A percentile compares a stretch with the other conserved stretches of the same genome.
Evolutionary conservation across 2,888 invertebrate genomes (phyloP).

Genomic region (Coelopa pilipes): DNA sequence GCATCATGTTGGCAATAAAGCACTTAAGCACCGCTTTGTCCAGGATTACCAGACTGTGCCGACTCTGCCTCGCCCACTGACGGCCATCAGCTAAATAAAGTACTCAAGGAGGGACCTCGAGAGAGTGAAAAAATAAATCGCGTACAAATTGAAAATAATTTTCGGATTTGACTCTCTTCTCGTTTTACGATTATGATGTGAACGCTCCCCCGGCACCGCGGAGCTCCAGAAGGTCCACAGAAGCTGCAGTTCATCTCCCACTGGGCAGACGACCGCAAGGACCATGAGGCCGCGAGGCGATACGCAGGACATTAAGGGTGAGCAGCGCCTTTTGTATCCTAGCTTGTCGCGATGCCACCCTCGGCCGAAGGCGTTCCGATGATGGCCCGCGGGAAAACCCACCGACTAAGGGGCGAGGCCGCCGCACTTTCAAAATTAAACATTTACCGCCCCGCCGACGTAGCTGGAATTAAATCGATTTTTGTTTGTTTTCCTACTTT

Average conservation of each 20-base stretch:
- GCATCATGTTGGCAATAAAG: slow-evolving; percentile 4
- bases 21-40: not conserved
- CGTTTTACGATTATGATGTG: slow-evolving; percentile 57
- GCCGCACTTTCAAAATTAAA: not conserved
- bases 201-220: slow-evolving; percentile 29
- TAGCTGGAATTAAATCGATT: slow-evolving; percentile 59
- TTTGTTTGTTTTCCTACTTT: slow-evolving; percentile 40
- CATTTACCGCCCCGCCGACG: not conserved
- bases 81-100: not conserved
- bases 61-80: not conserved
- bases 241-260: not conserved
- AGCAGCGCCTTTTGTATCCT: not conserved
- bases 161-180: slow-evolving; percentile 58
- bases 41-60: not conserved
- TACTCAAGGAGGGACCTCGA: not conserved
- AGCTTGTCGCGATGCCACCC: too few relatives aligned
- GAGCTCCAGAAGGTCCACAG: not conserved
- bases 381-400: too few relatives aligned
- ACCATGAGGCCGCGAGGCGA: not conserved
- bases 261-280: not conserved
- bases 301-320: slow-evolving; percentile 1
- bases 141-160: slow-evolving; percentile 65
- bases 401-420: too few relatives aligned
- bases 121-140: slow-evolving; percentile 57
- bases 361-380: too few relatives aligned